phyloP scores from a whole-genome alignment of 2,113 vertebrate genomes.

The Pollachius pollachius region DNA sequence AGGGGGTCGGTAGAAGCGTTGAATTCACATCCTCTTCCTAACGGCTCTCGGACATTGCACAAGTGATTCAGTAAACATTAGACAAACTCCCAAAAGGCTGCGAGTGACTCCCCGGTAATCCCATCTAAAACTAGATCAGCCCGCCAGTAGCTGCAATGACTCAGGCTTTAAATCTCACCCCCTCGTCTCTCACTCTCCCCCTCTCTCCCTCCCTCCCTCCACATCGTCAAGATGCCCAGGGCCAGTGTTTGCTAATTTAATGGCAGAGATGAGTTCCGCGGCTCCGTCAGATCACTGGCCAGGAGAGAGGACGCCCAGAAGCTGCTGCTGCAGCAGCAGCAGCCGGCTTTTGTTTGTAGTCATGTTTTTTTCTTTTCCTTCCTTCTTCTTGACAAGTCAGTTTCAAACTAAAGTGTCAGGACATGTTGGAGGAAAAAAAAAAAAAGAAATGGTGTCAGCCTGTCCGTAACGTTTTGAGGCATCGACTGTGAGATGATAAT shows the following conservation, averaged over 20 bases:
- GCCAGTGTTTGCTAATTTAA: slow-evolving; percentile 56
- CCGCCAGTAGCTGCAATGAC: too few species aligned
- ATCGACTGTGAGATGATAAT: too few species aligned
- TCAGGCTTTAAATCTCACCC: too few species aligned
- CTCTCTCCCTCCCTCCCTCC: slow-evolving; percentile 23
- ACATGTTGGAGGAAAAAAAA: background rate
- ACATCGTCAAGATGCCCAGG: slow-evolving; percentile 49
- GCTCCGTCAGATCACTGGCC: slow-evolving; percentile 59
- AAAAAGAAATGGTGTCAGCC: slow-evolving; percentile 27
- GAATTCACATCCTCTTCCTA: too few species aligned
- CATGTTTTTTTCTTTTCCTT: slow-evolving; percentile 1
- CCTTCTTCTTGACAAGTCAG: background rate
- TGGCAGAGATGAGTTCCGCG: slow-evolving; percentile 47
- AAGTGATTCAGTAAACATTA: too few species aligned
- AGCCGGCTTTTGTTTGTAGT: too few species aligned
- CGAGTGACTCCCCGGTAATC: too few species aligned
- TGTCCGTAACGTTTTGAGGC: too few species aligned
- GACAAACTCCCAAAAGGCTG: too few species aligned
- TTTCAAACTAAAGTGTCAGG: slow-evolving; percentile 39
- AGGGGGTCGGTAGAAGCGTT: too few species aligned
- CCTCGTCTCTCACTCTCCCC: slow-evolving; percentile 37
- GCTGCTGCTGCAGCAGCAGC: slow-evolving; percentile 42
- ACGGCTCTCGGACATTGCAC: too few species aligned
- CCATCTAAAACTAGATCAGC: too few species aligned
- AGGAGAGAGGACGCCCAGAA: slow-evolving; percentile 48